phyloP scores from a whole-genome alignment of 2,113 vertebrate species.

The Trematocara variabile region DNA sequence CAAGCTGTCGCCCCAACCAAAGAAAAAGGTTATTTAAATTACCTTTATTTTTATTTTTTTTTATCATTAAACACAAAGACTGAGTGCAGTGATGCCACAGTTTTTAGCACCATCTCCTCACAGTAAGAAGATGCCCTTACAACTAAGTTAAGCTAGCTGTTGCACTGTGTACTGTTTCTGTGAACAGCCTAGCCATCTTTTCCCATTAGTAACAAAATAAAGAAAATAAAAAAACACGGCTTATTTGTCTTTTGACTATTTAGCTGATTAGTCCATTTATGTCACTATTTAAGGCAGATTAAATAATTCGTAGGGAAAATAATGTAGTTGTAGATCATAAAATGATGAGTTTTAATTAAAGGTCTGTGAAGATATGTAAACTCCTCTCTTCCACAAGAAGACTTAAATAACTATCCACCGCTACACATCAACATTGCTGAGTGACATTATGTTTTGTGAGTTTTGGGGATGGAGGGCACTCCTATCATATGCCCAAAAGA shows the following conservation, averaged over 20 bases:
- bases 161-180: background rate
- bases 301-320: background rate
- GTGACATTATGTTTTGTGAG: background rate
- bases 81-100: background rate
- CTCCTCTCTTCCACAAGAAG: background rate
- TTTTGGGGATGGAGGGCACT: background rate
- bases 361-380: background rate
- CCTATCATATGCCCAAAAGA: background rate
- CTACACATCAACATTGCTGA: background rate
- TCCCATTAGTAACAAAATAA: background rate
- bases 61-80: background rate
- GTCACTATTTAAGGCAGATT: background rate
- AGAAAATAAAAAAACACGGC: background rate
- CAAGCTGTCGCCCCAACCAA: background rate
- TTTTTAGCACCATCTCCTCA: background rate
- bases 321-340: background rate
- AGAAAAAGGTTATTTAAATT: background rate
- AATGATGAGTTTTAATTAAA: background rate
- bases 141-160: background rate
- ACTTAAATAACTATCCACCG: background rate
- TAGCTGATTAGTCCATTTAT: background rate
- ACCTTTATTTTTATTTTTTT: background rate
- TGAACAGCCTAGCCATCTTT: background rate
- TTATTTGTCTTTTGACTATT: background rate
- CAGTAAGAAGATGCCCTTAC: background rate